A percentile compares a stretch with the other conserved stretches of the same genome.
phyloP scores from a whole-genome alignment of 1,140 invertebrate genomes.

The Araneus ventricosus region DNA sequence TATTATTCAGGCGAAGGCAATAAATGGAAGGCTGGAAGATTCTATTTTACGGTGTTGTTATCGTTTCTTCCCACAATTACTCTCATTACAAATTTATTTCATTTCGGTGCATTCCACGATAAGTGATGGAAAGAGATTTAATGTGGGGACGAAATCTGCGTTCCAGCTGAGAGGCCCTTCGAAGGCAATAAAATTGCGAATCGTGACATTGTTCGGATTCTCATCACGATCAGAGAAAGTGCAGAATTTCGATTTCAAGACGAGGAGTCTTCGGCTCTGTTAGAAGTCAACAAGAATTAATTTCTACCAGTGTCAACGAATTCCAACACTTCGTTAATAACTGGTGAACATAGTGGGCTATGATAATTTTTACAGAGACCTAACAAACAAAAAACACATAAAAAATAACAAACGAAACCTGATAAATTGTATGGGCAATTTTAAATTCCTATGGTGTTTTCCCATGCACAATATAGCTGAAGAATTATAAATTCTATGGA shows the following conservation, averaged over 20 bases:
- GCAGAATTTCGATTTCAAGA: neutral
- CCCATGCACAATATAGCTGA: no score
- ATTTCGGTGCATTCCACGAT: neutral
- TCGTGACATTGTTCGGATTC: neutral
- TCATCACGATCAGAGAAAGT: neutral
- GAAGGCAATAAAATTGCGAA: neutral
- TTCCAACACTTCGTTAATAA: no score
- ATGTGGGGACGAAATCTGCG: neutral
- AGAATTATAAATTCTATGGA: no score
- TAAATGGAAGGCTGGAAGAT: neutral
- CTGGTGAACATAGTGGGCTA: no score
- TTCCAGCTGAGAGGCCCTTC: neutral
- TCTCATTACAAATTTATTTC: constrained; percentile 4
- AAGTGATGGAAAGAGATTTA: constrained; percentile 5
- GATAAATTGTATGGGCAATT: no score
- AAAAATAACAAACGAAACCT: no score
- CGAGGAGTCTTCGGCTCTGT: neutral
- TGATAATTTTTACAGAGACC: no score
- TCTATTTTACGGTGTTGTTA: neutral
- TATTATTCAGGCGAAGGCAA: neutral
- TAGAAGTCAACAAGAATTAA: neutral
- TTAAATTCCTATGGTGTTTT: no score
- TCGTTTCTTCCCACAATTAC: constrained; percentile 1
- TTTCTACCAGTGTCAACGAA: neutral
- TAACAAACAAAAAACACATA: no score